Percentiles rank a stretch among this genome's conserved stretches.
phyloP scores from a whole-genome alignment of 2,888 invertebrate genomes.

The Thymelicus acteon region DNA sequence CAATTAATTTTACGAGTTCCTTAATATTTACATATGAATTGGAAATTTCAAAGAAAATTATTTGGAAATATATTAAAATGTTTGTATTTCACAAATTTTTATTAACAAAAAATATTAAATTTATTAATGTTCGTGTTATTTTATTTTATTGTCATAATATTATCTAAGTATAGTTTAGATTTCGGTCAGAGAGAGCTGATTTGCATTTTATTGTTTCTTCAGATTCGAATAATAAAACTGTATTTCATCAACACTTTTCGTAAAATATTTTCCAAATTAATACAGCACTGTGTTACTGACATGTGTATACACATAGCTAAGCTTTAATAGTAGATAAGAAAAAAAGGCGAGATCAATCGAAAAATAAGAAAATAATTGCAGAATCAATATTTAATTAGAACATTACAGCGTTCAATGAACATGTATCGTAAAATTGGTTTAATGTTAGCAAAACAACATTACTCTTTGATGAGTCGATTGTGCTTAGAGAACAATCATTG shows the following conservation, averaged over 20 bases:
- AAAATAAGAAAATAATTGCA: slow-evolving; percentile 6
- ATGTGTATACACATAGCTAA: slow-evolving; percentile 4
- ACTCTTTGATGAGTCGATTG: no score
- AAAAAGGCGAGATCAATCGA: background rate
- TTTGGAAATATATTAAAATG: slow-evolving; percentile 3
- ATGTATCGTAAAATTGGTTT: no score
- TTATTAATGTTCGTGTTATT: background rate
- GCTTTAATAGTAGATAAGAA: no score
- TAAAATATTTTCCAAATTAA: no score
- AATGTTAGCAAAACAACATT: no score
- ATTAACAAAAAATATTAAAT: slow-evolving; percentile 3
- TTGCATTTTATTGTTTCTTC: slow-evolving; percentile 5
- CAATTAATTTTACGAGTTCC: slow-evolving; percentile 1
- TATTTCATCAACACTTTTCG: background rate
- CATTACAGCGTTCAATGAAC: background rate
- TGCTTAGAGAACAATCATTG: no score
- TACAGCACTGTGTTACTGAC: no score
- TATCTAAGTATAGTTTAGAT: background rate
- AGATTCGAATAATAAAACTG: background rate
- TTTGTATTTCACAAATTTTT: slow-evolving; percentile 8
- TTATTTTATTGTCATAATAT: background rate
- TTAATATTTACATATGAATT: background rate
- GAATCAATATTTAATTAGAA: slow-evolving; percentile 1
- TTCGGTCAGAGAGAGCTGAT: background rate
- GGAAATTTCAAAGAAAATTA: background rate